phyloP scores from a whole-genome alignment of 2,888 invertebrate genomes.

The Tridacna crocea region DNA sequence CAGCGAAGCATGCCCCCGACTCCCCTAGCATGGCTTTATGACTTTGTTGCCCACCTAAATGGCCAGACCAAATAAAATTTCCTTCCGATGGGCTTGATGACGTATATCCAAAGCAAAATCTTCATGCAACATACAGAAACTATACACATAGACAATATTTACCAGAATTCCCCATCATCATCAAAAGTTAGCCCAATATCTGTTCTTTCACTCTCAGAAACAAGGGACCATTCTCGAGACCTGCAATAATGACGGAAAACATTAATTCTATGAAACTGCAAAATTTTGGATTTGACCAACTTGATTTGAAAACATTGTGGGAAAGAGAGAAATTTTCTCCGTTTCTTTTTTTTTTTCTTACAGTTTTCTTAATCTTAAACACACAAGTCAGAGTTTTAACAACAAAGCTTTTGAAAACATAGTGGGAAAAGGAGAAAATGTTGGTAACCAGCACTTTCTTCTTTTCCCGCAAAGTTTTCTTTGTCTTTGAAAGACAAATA shows the following conservation, averaged over 20 bases:
- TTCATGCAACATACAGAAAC: neutral
- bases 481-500: no score
- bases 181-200: constrained; percentile 6
- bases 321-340: no score
- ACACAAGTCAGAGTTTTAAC: no score
- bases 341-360: no score
- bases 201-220: neutral
- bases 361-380: no score
- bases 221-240: neutral
- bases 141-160: neutral
- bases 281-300: no score
- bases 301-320: no score
- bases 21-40: no score
- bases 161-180: constrained; percentile 21
- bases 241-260: neutral
- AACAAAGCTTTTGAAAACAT: neutral
- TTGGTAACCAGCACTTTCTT: neutral
- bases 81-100: no score
- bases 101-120: neutral
- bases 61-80: neutral
- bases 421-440: neutral
- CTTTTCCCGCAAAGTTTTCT: neutral
- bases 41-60: no score
- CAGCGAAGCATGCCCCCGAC: no score
- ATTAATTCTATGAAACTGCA: neutral